Percentiles rank a stretch among this genome's conserved stretches.
phyloP scores from a whole-genome alignment of 2,888 invertebrate species.

The Cenopis cana region DNA sequence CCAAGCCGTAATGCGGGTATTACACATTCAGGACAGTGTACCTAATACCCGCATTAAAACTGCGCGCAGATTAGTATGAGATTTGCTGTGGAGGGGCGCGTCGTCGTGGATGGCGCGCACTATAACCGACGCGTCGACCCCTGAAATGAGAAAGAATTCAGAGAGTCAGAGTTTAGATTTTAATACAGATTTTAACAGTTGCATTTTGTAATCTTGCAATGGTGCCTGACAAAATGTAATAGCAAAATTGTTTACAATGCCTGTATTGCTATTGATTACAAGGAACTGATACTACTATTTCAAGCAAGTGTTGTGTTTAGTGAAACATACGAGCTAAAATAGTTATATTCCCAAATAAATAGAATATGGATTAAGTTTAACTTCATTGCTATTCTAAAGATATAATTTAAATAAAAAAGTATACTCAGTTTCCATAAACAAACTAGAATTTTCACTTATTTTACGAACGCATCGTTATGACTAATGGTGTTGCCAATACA shows the following conservation, averaged over 20 bases:
- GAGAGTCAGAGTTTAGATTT: too few species aligned
- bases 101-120: too few species aligned
- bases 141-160: too few species aligned
- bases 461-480: conserved; percentile 10
- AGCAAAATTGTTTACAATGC: conserved; percentile 4
- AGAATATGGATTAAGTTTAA: background rate
- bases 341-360: background rate
- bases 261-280: background rate
- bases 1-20: too few species aligned
- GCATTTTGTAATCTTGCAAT: background rate
- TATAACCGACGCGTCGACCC: too few species aligned
- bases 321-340: background rate
- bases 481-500: background rate
- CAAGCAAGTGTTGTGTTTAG: background rate
- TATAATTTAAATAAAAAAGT: background rate
- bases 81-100: too few species aligned
- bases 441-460: conserved; percentile 10
- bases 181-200: too few species aligned
- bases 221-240: conserved; percentile 6
- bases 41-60: too few species aligned
- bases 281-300: background rate
- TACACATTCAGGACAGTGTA: too few species aligned
- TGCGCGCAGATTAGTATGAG: too few species aligned
- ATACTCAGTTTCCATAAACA: background rate
- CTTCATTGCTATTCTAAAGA: background rate